These are phyloP conservation scores for Nebria ingens DNA, from an alignment of 1,140 invertebrate species.

Conservation along the genomic window DNA sequence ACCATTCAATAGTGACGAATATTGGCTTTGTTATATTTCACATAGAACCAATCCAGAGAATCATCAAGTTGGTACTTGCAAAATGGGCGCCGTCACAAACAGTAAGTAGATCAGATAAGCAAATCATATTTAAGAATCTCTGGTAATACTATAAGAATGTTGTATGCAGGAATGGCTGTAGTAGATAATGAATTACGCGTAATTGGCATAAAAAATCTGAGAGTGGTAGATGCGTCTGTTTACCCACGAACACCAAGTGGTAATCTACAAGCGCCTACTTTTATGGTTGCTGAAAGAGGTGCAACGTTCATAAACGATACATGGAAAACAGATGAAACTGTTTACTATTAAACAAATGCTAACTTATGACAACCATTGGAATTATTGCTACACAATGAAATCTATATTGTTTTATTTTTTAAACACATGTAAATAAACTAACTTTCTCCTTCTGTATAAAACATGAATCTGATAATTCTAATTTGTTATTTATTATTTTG, in stretches of 20 bases:
- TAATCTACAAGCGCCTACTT: slow-evolving; percentile 39
- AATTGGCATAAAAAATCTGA: slow-evolving; percentile 20
- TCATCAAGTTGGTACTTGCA: slow-evolving; percentile 31
- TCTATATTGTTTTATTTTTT: no score
- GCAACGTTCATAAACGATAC: slow-evolving; percentile 38
- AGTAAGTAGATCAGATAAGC: neutral
- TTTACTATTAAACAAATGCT: no score
- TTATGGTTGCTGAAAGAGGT: slow-evolving; percentile 50
- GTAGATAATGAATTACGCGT: slow-evolving; percentile 21
- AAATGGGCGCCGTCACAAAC: slow-evolving; percentile 21
- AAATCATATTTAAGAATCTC: neutral
- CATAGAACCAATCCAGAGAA: slow-evolving; percentile 23
- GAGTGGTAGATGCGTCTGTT: slow-evolving; percentile 29
- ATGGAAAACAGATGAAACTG: no score
- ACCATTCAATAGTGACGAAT: slow-evolving; percentile 17
- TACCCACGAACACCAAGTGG: slow-evolving; percentile 25
- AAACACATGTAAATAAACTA: no score
- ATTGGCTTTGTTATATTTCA: slow-evolving; percentile 28
- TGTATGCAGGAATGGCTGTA: slow-evolving; percentile 16
- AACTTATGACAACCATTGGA: neutral
- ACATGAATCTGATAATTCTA: no score
- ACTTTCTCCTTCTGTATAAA: no score
- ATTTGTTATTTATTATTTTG: no score
- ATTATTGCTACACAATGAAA: no score
- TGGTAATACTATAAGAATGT: neutral